Base-by-base conservation (phyloP, 2,797 vertebrate species). In the Syngnathus acus region DNA sequence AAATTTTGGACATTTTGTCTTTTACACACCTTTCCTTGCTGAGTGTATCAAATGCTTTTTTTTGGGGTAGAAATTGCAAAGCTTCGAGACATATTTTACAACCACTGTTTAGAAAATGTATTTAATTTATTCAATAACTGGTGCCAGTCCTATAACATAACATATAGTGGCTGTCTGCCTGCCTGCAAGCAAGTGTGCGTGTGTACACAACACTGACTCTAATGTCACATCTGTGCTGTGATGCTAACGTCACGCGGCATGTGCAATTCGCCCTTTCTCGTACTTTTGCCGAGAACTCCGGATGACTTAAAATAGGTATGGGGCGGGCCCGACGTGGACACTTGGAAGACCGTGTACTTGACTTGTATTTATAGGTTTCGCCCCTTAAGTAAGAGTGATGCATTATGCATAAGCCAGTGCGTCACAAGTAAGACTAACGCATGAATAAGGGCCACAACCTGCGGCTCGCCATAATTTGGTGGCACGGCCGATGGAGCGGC, bases 171-270 rank as follows among this genome's bases (percentile, higher is more conserved):
- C 10, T 13, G 53, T 32, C 21, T 51, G 8, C 9, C 9, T n/a
- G 48, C 67, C 57, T 63, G 53, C 67, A 14, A 16, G 45, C 5
- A 11, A 11, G 43, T 45, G 43, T 47, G 45, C 16, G 53, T 70
- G 59, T 63, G 55, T 68, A 19, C 1, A 47, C 9, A 21, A 53
- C 73, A 77, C 63, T 58, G 80, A 82, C 73, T 66, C 16, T 40
- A 77, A 80, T 67, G 77, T 85, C 81, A 85, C 77, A 68, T 71
- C 81, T 72, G 63, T 50, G 47, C 75, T 78, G 79, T 78, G 84
- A 84, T 62, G 77, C 65, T 86, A 82, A 87, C 72, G 37, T 61
- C 17, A 62, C 72, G 68, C 83, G 80, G 73, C 82, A 45, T 62
- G 78, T 81, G 78, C 73, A 32, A 72, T 80, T 75, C 79, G 80